Conservation (phyloP, 2,113 vertebrate genomes). For the Mormyrus lacerda region DNA sequence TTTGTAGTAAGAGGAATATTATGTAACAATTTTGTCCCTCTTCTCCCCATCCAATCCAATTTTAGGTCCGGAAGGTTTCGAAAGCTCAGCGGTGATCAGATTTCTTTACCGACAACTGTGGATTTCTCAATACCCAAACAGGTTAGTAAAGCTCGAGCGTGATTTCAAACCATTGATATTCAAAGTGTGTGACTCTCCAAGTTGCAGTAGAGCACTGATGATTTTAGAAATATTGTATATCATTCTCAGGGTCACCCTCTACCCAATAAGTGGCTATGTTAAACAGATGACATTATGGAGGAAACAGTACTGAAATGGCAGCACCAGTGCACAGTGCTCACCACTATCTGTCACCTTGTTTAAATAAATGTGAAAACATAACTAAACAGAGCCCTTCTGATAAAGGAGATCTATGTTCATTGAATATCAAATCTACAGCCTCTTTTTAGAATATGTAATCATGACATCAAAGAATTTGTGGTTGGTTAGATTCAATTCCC, state of each 20-base stretch:
- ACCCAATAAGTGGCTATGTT: not conserved
- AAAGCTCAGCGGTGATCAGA: constrained; percentile 96
- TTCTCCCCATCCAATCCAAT: not conserved
- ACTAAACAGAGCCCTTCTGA: not conserved
- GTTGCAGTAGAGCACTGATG: not conserved
- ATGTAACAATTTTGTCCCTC: not conserved
- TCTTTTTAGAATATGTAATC: not conserved
- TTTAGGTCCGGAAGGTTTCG: constrained; percentile 85
- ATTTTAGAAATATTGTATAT: not conserved
- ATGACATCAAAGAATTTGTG: not conserved
- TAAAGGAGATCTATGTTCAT: not conserved
- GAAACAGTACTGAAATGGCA: not conserved
- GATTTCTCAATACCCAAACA: constrained; percentile 93
- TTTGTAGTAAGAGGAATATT: not conserved
- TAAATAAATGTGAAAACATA: not conserved
- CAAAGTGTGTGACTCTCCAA: not conserved
- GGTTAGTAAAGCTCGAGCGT: constrained; percentile 50
- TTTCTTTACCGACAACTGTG: constrained; percentile 91
- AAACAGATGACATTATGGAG: not conserved
- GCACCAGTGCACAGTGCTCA: not conserved
- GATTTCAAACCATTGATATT: not conserved
- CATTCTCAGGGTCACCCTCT: not conserved
- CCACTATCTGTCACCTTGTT: not conserved
- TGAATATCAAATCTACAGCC: not conserved
- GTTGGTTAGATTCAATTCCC: not conserved